Evolutionary conservation across 2,113 vertebrate species (phyloP).

Genomic region (Ahaetulla prasina): DNA sequence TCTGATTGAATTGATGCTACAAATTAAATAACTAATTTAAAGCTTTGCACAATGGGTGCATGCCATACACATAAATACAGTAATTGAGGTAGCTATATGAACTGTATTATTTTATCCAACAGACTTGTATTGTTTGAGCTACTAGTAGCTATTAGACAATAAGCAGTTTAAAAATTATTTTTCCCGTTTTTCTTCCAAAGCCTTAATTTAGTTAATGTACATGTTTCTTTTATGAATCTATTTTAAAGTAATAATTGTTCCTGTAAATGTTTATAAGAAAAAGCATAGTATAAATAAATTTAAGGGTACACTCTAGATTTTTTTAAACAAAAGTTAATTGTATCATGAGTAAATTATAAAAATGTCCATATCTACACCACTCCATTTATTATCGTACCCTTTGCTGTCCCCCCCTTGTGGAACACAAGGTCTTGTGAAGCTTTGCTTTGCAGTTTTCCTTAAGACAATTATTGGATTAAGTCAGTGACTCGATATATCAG

Average conservation of each 20-base stretch:
- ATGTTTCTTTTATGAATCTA: background rate
- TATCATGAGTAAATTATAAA: background rate
- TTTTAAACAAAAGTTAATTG: background rate
- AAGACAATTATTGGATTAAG: slow-evolving; percentile 68
- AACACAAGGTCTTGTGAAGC: background rate
- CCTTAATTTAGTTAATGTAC: background rate
- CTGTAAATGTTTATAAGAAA: background rate
- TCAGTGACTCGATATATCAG: slow-evolving; percentile 51
- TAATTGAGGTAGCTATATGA: background rate
- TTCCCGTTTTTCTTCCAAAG: background rate
- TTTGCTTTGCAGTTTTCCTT: slow-evolving; percentile 58
- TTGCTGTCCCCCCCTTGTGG: background rate
- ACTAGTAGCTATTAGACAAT: background rate
- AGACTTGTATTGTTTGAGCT: background rate
- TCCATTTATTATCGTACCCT: background rate
- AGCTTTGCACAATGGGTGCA: background rate
- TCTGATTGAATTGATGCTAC: background rate
- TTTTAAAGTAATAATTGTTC: background rate
- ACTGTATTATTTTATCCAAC: background rate
- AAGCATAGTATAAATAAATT: background rate
- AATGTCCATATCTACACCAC: background rate
- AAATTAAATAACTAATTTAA: background rate
- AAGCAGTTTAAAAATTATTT: background rate
- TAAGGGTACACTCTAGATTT: background rate
- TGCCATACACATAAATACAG: background rate